Conservation (phyloP, 92 coral and sea anemone genomes). For the Porites divaricata region DNA sequence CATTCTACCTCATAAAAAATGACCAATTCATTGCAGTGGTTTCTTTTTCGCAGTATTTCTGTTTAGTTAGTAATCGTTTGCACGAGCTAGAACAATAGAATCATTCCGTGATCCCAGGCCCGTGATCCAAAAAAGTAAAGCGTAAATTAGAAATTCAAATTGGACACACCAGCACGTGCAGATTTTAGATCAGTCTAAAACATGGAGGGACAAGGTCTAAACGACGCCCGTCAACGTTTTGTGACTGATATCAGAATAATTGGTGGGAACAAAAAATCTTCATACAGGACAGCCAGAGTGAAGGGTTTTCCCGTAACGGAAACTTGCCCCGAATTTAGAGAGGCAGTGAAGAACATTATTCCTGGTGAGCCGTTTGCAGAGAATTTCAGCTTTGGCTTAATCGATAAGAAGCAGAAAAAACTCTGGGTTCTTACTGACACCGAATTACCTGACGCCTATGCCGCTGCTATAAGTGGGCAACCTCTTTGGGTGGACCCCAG, state of each 20-base stretch:
- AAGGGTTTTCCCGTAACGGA: conserved; percentile 38
- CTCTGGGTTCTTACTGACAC: conserved; percentile 29
- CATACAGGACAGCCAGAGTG: conserved; percentile 39
- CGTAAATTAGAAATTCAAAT: conserved; percentile 10
- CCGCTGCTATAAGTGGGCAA: conserved; percentile 7
- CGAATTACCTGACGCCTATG: conserved; percentile 11
- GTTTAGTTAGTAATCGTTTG: neutral
- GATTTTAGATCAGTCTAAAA: neutral
- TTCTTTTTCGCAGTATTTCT: neutral
- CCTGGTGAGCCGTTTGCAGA: conserved; percentile 27
- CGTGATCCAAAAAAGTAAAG: neutral
- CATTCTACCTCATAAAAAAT: neutral
- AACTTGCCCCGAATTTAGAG: conserved; percentile 27
- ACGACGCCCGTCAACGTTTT: conserved; percentile 2
- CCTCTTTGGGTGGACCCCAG: conserved; percentile 45
- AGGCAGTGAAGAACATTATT: conserved; percentile 8
- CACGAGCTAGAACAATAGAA: neutral
- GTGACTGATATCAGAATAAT: conserved; percentile 27
- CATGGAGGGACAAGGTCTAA: neutral
- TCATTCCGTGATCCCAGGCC: neutral
- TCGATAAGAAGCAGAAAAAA: conserved; percentile 18
- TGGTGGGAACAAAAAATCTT: conserved; percentile 22
- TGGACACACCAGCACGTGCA: conserved; percentile 7
- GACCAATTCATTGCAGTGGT: neutral
- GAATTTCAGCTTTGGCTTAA: conserved; percentile 23